Base-by-base conservation (phyloP, 2,888 invertebrate species). In the Lysandra coridon region DNA sequence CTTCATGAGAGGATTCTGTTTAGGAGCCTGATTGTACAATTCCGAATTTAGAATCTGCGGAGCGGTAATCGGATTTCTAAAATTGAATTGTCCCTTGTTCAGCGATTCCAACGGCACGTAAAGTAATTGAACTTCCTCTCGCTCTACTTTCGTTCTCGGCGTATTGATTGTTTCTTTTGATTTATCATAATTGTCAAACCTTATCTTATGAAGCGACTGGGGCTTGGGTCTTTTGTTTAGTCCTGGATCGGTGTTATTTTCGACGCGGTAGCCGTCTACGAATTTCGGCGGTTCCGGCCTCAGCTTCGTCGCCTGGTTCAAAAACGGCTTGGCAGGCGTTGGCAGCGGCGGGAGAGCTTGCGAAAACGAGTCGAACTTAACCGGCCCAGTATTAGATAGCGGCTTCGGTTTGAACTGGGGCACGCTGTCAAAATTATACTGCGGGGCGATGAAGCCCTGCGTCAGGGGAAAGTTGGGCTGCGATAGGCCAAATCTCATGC, bases 81-180 rank as follows among this genome's bases (percentile, higher is more conserved):
- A 90, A 85, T 93, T 91, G 81, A 90, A 93, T 82, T 92, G 92
- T 10, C 94, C 95, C 83, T 90, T 88, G 83, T 96, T 96, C 37
- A 97, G 88, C 0, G 97, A 96, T 85, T 98, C 97, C 40, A 97
- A 95, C 5, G 98, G 98, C 0, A 98, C 97, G 86, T 98, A 98
- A 0, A 98, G 92, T 62, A 98, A 89, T 86, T 98, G 98, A 0
- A 98, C 96, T 89, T 97, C 96, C 88, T 97, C 96, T 83, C 94
- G 91, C 87, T 95, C 95, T 1, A 88, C 83, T 84, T 91, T 92
- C 14, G 88, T 85, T 80, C 87, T 89, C 10, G 83, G 84, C 78
- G 86, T 84, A 4, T 87, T 81, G 33, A 87, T 80, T 30, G 84
- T 80, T 80, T 91, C 90, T 82, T 89, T 89, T 0, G 85, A 82